Evolutionary conservation across 2,113 vertebrate genomes (phyloP), one percentile per base, ranked within the genome.

Genomic region (Etheostoma spectabile): DNA sequence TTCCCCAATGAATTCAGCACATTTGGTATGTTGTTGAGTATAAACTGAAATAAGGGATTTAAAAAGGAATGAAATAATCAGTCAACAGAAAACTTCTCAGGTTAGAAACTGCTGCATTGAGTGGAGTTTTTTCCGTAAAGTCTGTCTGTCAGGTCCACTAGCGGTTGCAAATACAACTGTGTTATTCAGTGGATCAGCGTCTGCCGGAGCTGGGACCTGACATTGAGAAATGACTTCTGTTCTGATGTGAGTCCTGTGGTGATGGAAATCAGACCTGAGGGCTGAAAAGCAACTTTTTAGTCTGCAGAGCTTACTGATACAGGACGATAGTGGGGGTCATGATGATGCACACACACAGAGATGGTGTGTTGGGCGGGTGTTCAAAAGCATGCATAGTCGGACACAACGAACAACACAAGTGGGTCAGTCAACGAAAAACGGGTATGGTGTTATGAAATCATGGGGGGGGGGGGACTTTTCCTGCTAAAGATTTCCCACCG

Each of bases 201-300:
- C 68, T 86, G 64, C 68, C 3, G 14, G 74, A 77, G 69, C 52
- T 62, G 38, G 30, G 56, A 70, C 12, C 70, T 67, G 90, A 92
- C 91, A 91, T 72, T 88, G 89, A 88, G 81, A 80, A 87, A 91
- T 89, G 64, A 85, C 64, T 42, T 52, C 38, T 79, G 73, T 72
- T 72, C 89, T 72, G 59, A 88, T 79, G 87, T 78, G 78, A 84
- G 77, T 88, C 84, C 81, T 80, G 80, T 46, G 33, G 74, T 77
- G 91, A 91, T 82, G 82, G 61, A 82, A 92, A 91, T 91, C 81
- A 84, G 66, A 61, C 19, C 66, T 62, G 77, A 91, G 79, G 82
- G 82, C 69, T 84, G 79, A 89, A 89, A 90, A 88, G 53, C 61
- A 82, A 69, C 82, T 90, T 91, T 87, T 88, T 86, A 84, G 79